Base-by-base conservation (phyloP, 2,888 invertebrate genomes). In the Anoplius nigerrimus region DNA sequence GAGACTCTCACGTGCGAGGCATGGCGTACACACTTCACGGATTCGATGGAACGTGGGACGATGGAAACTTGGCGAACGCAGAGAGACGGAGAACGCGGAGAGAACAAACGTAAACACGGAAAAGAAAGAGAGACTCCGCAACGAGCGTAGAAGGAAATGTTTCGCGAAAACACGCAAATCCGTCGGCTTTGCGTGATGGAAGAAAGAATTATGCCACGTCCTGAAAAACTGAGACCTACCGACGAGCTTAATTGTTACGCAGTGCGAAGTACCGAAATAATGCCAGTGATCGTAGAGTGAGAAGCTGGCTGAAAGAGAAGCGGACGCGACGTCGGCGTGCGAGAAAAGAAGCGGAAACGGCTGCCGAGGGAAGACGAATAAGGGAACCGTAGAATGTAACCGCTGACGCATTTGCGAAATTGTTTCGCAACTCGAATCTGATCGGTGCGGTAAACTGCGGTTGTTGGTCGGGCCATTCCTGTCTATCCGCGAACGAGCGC, bases 211-310 rank as follows among this genome's bases (percentile, higher is more conserved):
- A 55, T 34, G 20, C 22, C 6, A 63, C 34, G 34, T 34, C 1
- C 1, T 1, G 34, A 22, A 18, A 16, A 48, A 16, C 15, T 27
- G 55, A 48, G 24, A 60, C 51, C 68, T 57, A 63, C 68, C 69
- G 34, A 16, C 52, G 46, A 66, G 58, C 45, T 68, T 72, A 66
- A 66, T 69, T 71, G 76, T 79, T 75, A 70, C 71, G 56, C 74
- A 73, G 68, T 82, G 81, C 83, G 77, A 80, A 76, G 16, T 74
- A 46, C 58, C 70, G 69, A 75, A 80, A 80, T 80, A 82, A 82
- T 83, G 77, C 80, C 69, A 77, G 76, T 72, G 74, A 80, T 78
- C 73, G 54, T 60, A 34, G 21, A 58, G 72, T 71, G 62, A 51
- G 59, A 55, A 45, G 61, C 51, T 62, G 68, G n/a, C 20, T 52